Evolutionary conservation across 2,113 vertebrate genomes (phyloP).

Genomic region (human (Homo sapiens)): DNA sequence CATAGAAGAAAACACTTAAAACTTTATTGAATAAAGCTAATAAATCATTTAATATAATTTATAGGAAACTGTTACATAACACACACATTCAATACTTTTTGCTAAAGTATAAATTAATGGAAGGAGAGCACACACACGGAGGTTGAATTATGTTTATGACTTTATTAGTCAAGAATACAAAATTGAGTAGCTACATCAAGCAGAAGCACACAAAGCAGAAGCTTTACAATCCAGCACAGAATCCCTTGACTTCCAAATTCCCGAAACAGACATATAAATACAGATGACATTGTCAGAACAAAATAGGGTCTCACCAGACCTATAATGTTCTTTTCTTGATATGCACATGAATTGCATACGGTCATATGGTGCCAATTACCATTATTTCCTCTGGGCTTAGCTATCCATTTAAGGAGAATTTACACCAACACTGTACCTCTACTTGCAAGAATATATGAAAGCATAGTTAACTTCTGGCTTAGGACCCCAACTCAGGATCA

Average conservation of each 20-base stretch:
- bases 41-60: background rate
- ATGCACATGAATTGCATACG: background rate
- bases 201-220: background rate
- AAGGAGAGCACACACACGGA: background rate
- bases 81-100: background rate
- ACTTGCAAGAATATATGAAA: background rate
- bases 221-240: background rate
- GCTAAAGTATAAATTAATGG: background rate
- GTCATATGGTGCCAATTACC: no score
- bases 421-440: background rate
- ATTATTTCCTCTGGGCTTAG: background rate
- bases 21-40: constrained; percentile 26
- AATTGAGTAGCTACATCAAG: background rate
- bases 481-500: background rate
- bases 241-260: background rate
- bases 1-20: background rate
- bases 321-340: background rate
- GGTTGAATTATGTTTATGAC: background rate
- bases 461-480: background rate
- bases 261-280: background rate
- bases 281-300: background rate
- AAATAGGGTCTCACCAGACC: background rate
- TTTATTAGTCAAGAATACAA: constrained; percentile 50
- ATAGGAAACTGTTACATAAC: background rate
- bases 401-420: background rate